Percentiles rank a stretch among this genome's conserved stretches.
These are phyloP conservation scores for Danaus plexippus DNA, from an alignment of 1,140 invertebrate species.

Conservation along the genomic window DNA sequence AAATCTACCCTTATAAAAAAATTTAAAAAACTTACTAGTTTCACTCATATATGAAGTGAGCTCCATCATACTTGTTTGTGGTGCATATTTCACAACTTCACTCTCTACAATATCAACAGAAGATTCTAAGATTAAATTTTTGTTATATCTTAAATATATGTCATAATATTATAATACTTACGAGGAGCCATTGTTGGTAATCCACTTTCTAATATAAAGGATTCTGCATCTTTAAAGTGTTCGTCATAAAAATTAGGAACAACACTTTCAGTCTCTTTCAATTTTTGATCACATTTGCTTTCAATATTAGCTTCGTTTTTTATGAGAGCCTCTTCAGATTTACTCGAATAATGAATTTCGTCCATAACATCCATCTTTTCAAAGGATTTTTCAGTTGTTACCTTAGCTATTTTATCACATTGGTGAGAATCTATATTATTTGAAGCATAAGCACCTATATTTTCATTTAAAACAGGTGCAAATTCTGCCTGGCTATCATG, in stretches of 20 bases:
- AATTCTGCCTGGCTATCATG: slow-evolving; percentile 30
- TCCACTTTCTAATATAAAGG: slow-evolving; percentile 64
- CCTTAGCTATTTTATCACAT: slow-evolving; percentile 20
- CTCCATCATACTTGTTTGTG: slow-evolving; percentile 63
- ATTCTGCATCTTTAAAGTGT: slow-evolving; percentile 69
- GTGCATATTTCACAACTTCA: slow-evolving; percentile 55
- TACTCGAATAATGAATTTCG: slow-evolving; percentile 28
- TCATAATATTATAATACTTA: slow-evolving; percentile 34
- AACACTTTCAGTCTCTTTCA: slow-evolving; percentile 37
- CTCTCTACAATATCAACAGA: slow-evolving; percentile 39
- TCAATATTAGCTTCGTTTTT: slow-evolving; percentile 29
- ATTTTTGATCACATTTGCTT: slow-evolving; percentile 42
- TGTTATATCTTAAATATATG: slow-evolving; percentile 3
- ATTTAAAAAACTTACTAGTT: slow-evolving; percentile 54
- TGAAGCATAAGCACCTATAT: slow-evolving; percentile 16
- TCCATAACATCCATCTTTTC: slow-evolving; percentile 36
- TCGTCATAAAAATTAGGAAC: slow-evolving; percentile 63
- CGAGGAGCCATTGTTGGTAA: slow-evolving; percentile 52
- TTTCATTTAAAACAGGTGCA: slow-evolving; percentile 26
- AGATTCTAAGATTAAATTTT: background rate
- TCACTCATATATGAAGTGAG: slow-evolving; percentile 65
- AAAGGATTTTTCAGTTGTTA: slow-evolving; percentile 28
- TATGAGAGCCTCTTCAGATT: slow-evolving; percentile 21
- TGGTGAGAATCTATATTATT: slow-evolving; percentile 14
- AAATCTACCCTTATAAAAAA: slow-evolving; percentile 11